phyloP scores from a whole-genome alignment of 2,797 vertebrate species.

The Trachurus trachurus region DNA sequence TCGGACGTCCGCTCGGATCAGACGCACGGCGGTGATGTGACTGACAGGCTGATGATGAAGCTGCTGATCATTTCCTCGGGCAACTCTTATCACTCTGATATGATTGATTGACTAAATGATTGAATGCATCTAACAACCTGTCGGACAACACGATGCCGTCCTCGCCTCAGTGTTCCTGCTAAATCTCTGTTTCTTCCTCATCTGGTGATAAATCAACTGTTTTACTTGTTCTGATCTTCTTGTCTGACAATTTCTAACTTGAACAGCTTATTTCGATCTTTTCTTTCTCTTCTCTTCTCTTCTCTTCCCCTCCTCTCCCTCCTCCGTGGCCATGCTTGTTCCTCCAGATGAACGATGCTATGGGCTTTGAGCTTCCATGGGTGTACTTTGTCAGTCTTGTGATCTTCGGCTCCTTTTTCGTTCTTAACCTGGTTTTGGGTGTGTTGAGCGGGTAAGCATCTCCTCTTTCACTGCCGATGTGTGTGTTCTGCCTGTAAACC shows the following conservation, averaged over 20 bases:
- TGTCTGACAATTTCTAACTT: conserved; percentile 42
- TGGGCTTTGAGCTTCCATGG: conserved; percentile 99
- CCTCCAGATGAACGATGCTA: conserved; percentile 99
- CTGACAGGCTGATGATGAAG: conserved; percentile 66
- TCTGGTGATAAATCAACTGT: conserved; percentile 5
- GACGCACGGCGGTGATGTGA: conserved; percentile 47
- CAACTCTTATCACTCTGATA: conserved; percentile 55
- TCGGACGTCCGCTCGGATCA: conserved; percentile 55
- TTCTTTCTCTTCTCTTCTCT: conserved; percentile 34
- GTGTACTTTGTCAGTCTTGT: conserved; percentile 99
- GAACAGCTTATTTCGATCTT: conserved; percentile 43
- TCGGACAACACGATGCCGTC: conserved; percentile 27
- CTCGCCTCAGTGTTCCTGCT: conserved; percentile 29
- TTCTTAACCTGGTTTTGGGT: conserved; percentile 99
- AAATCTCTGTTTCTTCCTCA: conserved; percentile 22
- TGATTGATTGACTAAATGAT: conserved; percentile 70
- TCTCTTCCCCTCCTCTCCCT: conserved; percentile 40
- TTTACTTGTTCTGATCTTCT: conserved; percentile 31
- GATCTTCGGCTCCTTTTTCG: conserved; percentile 99
- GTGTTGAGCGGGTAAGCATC: conserved; percentile 99
- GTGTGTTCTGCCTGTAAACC: conserved; percentile 58
- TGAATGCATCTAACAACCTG: conserved; percentile 46
- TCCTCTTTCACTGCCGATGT: conserved; percentile 77
- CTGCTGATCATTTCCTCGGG: conserved; percentile 67
- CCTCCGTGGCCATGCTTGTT: conserved; percentile 28